phyloP scores from a whole-genome alignment of 2,888 invertebrate species.

The Scaptomyza reducta region DNA sequence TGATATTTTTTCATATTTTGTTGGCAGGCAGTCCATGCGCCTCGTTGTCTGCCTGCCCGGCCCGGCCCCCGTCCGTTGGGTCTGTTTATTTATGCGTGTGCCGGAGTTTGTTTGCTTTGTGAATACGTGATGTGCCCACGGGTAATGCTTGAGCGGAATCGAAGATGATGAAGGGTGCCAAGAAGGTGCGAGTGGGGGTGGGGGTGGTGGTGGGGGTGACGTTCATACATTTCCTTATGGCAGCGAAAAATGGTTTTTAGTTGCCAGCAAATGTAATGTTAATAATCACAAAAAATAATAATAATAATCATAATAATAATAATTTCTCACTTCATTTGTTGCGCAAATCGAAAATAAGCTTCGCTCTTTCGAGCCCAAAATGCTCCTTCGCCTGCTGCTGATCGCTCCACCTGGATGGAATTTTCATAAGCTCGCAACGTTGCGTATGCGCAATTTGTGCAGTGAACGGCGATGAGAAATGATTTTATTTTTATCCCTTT shows the following conservation, averaged over 20 bases:
- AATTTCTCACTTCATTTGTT: conserved; percentile 79
- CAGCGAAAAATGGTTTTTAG: conserved; percentile 49
- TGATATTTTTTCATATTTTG: conserved; percentile 64
- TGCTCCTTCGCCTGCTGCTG: not conserved
- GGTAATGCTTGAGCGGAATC: conserved; percentile 34
- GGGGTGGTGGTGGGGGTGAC: not conserved
- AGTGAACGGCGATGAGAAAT: conserved; percentile 23
- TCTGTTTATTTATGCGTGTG: conserved; percentile 74
- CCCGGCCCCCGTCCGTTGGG: not conserved
- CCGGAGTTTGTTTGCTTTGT: conserved; percentile 76
- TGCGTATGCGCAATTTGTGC: conserved; percentile 63
- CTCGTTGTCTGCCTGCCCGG: not conserved
- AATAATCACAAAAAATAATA: conserved; percentile 49
- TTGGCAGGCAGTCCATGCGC: not conserved
- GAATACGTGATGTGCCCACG: conserved; percentile 75
- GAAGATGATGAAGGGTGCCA: not conserved
- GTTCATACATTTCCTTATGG: conserved; percentile 53
- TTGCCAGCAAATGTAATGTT: conserved; percentile 45
- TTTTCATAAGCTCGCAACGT: conserved; percentile 58
- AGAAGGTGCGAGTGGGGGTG: not conserved
- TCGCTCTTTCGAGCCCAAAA: not conserved
- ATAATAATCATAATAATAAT: conserved; percentile 62
- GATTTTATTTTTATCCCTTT: not conserved
- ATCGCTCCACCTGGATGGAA: conserved; percentile 7
- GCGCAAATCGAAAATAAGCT: conserved; percentile 73